Base-by-base conservation (phyloP, 2,797 vertebrate species). In the Sebastiscus tertius region DNA sequence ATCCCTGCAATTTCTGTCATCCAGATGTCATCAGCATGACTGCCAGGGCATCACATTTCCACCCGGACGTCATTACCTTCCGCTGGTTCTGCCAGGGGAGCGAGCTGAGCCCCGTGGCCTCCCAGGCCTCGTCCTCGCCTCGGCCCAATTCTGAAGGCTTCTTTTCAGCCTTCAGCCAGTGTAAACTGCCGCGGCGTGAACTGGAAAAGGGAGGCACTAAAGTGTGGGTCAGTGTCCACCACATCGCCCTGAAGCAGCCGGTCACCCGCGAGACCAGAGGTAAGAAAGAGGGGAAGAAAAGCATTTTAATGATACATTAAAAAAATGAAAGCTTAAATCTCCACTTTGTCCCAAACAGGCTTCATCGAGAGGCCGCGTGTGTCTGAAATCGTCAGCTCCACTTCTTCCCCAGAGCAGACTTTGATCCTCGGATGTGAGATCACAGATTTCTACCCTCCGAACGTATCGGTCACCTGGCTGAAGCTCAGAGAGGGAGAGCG, bases 71-170 rank as follows among this genome's bases (percentile, higher is more conserved):
- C 88, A 95, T 96, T 64, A 96, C 95, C 8, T 96, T 96, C 88
- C 96, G 96, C 59, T 96, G 96, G 96, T 96, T 96, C 91, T 96
- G 96, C 81, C 88, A 96, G 81, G 96, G 96, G 0, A 92, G 95
- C 0, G 96, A 96, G 87, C 94, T 96, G 81, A 95, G 94, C 67
- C 96, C 96, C 0, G 94, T 96, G 62, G 95, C 95, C 0, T 94
- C 95, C 7, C 93, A 93, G 83, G 94, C 95, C 4, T 93, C 91
- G 0, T 92, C 96, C n/a, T 94, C 94, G 16, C 96, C 96, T 20
- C 92, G 88, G 13, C 96, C 95, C 0, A 92, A 96, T 42, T 59
- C 93, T 0, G 93, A 95, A 52, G 96, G 96, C 31, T 95, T 94
- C 79, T 96, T 96, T 81, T 95, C 94, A 0, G 96, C 96, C 75